Percentiles rank a stretch among this genome's conserved stretches.
Evolutionary conservation across 2,888 invertebrate species (phyloP).

Genomic region (Pseudococcus viburni): DNA sequence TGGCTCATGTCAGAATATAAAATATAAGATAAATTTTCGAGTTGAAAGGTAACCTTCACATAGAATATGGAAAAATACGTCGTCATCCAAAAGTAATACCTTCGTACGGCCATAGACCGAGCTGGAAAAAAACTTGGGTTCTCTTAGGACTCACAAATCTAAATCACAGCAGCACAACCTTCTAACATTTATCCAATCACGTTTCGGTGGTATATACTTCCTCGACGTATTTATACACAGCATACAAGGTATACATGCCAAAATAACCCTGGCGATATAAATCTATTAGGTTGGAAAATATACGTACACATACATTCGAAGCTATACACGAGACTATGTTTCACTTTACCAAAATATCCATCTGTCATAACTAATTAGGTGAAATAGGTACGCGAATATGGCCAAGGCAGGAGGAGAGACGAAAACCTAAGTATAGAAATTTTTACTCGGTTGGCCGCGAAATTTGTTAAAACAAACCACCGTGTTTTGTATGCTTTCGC

Average conservation of each 20-base stretch:
- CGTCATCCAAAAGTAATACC: no score
- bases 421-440: not conserved
- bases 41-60: no score
- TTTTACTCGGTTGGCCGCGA: not conserved
- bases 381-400: not conserved
- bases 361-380: constrained; percentile 8
- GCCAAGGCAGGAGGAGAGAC: not conserved
- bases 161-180: not conserved
- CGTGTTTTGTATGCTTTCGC: not conserved
- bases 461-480: constrained; percentile 22
- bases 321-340: not conserved
- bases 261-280: not conserved
- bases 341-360: constrained; percentile 4
- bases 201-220: not conserved
- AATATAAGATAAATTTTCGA: not conserved
- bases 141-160: constrained; percentile 1
- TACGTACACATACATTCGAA: not conserved
- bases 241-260: not conserved
- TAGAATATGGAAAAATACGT: no score
- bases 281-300: not conserved
- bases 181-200: not conserved
- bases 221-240: no score
- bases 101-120: not conserved
- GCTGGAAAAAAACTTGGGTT: not conserved
- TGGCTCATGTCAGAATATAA: not conserved